Percentiles rank a stretch among this genome's conserved stretches.
Evolutionary conservation across 2,888 invertebrate genomes (phyloP).

Genomic region (Ectemnius continuus): DNA sequence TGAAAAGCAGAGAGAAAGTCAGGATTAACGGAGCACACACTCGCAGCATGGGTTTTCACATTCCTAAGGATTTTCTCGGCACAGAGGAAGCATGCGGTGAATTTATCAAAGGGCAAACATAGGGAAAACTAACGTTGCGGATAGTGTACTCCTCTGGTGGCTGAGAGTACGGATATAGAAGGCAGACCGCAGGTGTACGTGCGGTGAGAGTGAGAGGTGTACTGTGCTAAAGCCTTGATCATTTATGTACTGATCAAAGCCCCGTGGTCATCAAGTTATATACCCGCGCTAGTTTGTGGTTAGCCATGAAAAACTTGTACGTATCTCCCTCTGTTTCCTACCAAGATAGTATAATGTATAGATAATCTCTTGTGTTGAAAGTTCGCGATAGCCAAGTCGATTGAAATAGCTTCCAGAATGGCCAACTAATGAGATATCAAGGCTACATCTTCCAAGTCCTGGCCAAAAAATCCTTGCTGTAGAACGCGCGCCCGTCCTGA

Average conservation of each 20-base stretch:
- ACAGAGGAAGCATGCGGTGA: slow-evolving; percentile 18
- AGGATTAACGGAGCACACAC: background rate
- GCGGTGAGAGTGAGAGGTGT: slow-evolving; percentile 28
- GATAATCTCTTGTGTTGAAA: too few relatives aligned
- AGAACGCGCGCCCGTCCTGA: slow-evolving; percentile 6
- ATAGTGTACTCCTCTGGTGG: slow-evolving; percentile 7
- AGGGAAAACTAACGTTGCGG: slow-evolving; percentile 46
- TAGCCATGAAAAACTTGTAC: background rate
- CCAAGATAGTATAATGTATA: too few relatives aligned
- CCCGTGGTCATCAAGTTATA: slow-evolving; percentile 34
- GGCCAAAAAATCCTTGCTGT: slow-evolving; percentile 31
- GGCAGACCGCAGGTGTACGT: slow-evolving; percentile 40
- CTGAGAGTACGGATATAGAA: slow-evolving; percentile 15
- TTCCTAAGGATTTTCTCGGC: slow-evolving; percentile 27
- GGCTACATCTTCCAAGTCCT: slow-evolving; percentile 33
- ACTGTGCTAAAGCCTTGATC: background rate
- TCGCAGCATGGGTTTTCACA: too few relatives aligned
- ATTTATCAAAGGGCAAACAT: slow-evolving; percentile 53
- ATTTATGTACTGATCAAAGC: slow-evolving; percentile 33
- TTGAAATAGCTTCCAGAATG: too few relatives aligned
- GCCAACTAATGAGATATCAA: slow-evolving; percentile 12
- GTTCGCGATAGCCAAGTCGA: too few relatives aligned
- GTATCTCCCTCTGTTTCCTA: too few relatives aligned
- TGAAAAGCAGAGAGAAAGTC: background rate
- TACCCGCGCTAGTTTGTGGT: background rate